Evolutionary conservation across 2,797 vertebrate genomes (phyloP).

Genomic region (Malacoraja senta): DNA sequence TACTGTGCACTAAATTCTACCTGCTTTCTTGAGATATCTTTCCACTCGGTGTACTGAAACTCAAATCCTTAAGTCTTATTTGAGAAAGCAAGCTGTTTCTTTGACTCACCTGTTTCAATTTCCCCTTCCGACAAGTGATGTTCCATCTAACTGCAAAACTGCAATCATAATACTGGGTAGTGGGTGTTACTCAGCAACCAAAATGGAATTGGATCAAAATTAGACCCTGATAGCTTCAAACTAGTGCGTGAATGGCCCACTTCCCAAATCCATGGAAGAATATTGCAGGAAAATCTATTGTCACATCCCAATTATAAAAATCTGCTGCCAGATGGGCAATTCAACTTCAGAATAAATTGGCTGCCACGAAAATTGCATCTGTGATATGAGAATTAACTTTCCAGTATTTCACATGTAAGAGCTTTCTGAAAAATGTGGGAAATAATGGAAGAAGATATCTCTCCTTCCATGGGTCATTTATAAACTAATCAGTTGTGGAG

Average conservation of each 20-base stretch:
- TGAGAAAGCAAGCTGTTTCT: background rate
- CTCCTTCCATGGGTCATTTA: background rate
- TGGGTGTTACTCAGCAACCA: too few species aligned
- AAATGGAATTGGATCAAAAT: background rate
- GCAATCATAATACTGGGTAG: background rate
- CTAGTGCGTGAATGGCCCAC: background rate
- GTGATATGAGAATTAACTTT: background rate
- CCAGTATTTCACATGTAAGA: background rate
- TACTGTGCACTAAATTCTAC: background rate
- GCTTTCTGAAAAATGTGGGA: background rate
- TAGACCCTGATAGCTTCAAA: background rate
- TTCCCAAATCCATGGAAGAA: background rate
- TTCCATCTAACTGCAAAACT: background rate
- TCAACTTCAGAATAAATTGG: background rate
- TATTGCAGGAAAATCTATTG: background rate
- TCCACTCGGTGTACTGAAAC: background rate
- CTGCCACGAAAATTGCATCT: background rate
- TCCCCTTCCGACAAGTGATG: background rate
- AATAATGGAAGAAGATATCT: background rate
- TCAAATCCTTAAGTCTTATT: background rate
- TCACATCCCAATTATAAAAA: background rate
- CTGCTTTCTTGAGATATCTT: background rate
- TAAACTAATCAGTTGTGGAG: background rate
- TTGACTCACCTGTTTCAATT: background rate
- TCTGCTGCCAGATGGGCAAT: background rate